Conservation (phyloP, 2,797 vertebrate species). For the Spatula clypeata region DNA sequence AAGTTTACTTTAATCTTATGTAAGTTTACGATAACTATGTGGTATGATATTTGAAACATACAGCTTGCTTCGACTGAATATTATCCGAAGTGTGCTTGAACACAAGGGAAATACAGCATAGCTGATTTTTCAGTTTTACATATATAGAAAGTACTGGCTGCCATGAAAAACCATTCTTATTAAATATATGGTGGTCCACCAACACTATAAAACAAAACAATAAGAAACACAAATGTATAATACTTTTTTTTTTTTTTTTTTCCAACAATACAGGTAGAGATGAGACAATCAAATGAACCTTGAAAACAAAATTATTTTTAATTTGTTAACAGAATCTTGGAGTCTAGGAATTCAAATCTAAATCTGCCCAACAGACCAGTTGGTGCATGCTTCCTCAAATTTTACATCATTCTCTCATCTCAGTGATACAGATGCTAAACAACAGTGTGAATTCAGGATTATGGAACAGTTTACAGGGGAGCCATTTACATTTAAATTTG, state of each 20-base stretch:
- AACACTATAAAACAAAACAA: neutral
- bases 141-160: neutral
- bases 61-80: neutral
- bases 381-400: neutral
- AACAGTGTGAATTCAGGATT: neutral
- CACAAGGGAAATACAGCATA: neutral
- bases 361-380: neutral
- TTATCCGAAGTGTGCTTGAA: neutral
- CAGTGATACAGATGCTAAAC: neutral
- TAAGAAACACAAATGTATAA: neutral
- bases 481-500: neutral
- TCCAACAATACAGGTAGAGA: neutral
- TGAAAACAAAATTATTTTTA: neutral
- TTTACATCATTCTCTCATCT: neutral
- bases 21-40: neutral
- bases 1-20: neutral
- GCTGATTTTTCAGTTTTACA: neutral
- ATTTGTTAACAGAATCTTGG: neutral
- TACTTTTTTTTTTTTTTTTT: neutral
- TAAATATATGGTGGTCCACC: neutral
- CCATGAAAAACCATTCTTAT: neutral
- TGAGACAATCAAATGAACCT: neutral
- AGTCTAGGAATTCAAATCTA: neutral
- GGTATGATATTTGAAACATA: constrained; percentile 3
- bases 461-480: neutral